Percentiles rank a stretch among this genome's conserved stretches.
Evolutionary conservation across 2,113 vertebrate species (phyloP).

Genomic region (Alexandromys fortis): DNA sequence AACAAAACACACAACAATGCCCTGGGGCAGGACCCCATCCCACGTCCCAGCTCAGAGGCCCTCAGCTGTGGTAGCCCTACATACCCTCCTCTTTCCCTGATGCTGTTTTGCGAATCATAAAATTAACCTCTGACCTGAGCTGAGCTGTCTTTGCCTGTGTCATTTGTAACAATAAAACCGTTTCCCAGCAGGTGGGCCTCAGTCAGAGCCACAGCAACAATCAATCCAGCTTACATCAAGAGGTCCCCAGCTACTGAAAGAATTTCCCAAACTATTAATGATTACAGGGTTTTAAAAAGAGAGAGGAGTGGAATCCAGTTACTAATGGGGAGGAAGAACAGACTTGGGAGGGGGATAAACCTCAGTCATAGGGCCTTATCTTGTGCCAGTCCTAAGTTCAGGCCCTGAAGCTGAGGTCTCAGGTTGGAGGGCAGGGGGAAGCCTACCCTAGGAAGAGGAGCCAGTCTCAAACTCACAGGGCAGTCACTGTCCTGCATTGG

Average conservation of each 20-base stretch:
- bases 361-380: background rate
- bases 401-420: background rate
- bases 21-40: background rate
- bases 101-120: constrained; percentile 53
- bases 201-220: background rate
- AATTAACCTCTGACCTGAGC: constrained; percentile 50
- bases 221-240: constrained; percentile 52
- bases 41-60: background rate
- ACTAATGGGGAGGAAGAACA: background rate
- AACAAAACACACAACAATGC: background rate
- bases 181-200: constrained; percentile 24
- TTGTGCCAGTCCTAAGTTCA: background rate
- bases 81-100: background rate
- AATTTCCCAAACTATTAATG: constrained; percentile 46
- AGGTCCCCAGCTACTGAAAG: constrained; percentile 19
- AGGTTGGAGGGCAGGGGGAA: background rate
- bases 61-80: background rate
- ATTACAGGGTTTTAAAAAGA: background rate
- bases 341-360: background rate
- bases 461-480: background rate
- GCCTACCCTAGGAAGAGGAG: background rate
- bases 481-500: background rate
- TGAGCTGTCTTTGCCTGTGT: constrained; percentile 58
- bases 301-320: background rate
- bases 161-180: constrained; percentile 56